Evolutionary conservation across 1,140 invertebrate genomes (phyloP), one percentile per base, ranked within the genome.

Genomic region (Lordiphosa collinella): DNA sequence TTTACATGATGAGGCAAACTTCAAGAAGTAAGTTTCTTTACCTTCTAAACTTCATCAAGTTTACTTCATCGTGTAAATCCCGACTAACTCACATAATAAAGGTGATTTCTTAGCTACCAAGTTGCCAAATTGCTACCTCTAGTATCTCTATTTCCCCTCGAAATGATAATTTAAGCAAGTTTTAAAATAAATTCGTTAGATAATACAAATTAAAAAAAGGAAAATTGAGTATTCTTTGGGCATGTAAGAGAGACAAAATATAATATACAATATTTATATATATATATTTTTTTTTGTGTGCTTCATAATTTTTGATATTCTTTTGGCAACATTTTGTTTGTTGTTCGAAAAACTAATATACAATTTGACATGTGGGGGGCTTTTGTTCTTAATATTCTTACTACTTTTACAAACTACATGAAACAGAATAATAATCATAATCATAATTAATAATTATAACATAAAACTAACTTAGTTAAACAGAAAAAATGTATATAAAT

Each of bases 151-250:
- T 6, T 25, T 25, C 2, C 3, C 22, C 22, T 7, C 1, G 16
- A 25, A 25, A 1, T 25, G 22, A 5, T 25, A 25, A 7, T 25
- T 25, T 25, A 6, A 7, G 1, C 22, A 25, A 25, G 3, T 25
- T 25, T 25, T 1, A 25, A 25, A 25, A 25, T 25, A 25, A 25
- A 25, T 25, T 25, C 22, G 22, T 25, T 25, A 7, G 22, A 13
- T 32, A 25, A 40, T 44, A n/a, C 35, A 51, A 46, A 36, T 76
- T 44, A 43, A 72, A 61, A 73, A 72, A 61, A 73, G 61, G 60
- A 60, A 52, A 76, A 72, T 76, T 84, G 78, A 82, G 72, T 82
- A 82, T 82, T 82, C 62, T 82, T 82, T 82, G 78, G 72, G 62
- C 57, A 59, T 37, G 54, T 57, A 46, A 63, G 5, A 25, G 22